phyloP scores from a whole-genome alignment of 2,888 invertebrate species.

The Hedya salicella region DNA sequence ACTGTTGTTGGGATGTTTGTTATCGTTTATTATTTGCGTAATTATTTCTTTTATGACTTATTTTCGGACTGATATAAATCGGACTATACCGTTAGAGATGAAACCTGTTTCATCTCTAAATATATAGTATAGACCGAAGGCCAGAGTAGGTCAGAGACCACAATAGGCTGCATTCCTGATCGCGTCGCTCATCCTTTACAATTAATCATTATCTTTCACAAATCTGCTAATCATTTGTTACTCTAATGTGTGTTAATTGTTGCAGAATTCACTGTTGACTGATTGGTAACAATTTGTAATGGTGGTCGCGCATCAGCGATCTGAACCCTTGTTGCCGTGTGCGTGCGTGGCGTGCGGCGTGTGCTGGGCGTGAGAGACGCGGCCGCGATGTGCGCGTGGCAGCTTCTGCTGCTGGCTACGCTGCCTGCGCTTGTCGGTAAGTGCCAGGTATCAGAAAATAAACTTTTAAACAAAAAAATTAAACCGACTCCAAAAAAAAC shows the following conservation, averaged over 20 bases:
- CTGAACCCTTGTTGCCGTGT: no score
- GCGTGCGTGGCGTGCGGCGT: not conserved
- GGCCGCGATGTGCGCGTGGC: conserved; percentile 48
- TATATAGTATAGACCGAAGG: no score
- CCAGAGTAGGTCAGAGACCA: no score
- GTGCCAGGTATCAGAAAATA: conserved; percentile 11
- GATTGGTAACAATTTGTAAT: not conserved
- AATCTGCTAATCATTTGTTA: no score
- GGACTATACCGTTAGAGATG: no score
- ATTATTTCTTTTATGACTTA: not conserved
- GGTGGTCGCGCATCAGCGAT: not conserved
- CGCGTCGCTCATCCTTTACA: no score
- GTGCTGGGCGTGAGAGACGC: conserved; percentile 48
- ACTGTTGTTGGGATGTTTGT: not conserved
- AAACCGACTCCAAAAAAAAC: no score
- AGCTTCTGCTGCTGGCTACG: conserved; percentile 62
- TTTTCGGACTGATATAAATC: no score
- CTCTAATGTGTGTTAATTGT: not conserved
- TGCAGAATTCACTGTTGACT: not conserved
- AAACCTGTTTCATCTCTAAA: no score
- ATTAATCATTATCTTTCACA: no score
- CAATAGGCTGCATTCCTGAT: no score
- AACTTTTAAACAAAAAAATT: no score
- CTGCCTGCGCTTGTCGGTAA: conserved; percentile 67
- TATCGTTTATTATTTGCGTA: not conserved